Evolutionary conservation across 2,888 invertebrate genomes (phyloP).

Genomic region (Fabriciana adippe): DNA sequence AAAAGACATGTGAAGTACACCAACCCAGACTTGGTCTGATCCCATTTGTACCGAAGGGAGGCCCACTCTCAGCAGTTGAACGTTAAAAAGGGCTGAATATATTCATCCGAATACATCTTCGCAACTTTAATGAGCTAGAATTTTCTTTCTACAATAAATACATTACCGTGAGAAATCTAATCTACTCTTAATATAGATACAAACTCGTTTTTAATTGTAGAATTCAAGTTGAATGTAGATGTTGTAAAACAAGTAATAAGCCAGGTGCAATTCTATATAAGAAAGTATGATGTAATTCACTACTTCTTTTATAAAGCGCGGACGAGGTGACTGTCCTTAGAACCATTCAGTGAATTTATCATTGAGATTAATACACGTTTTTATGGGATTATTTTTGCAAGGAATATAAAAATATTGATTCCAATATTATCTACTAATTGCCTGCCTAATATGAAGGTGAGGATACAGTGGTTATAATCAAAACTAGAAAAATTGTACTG

Average conservation of each 20-base stretch:
- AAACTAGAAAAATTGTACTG: no score
- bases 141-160: constrained; percentile 5
- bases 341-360: constrained; percentile 30
- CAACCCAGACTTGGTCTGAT: no score
- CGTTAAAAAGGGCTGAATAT: neutral
- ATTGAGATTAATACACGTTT: constrained; percentile 15
- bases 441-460: no score
- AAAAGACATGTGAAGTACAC: no score
- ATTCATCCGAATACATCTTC: neutral
- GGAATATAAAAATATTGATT: neutral
- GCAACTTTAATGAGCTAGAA: constrained; percentile 9
- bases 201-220: constrained; percentile 38
- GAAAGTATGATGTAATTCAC: constrained; percentile 37
- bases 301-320: constrained; percentile 31
- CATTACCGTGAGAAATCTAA: constrained; percentile 29
- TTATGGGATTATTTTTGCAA: constrained; percentile 5
- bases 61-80: no score
- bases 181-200: constrained; percentile 26
- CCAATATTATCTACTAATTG: neutral
- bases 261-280: constrained; percentile 29
- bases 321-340: constrained; percentile 32
- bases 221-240: constrained; percentile 32
- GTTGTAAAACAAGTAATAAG: constrained; percentile 33
- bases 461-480: no score
- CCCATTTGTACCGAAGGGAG: no score